These are phyloP conservation scores for Trematomus bernacchii DNA, from an alignment of 2,797 vertebrate genomes.

Conservation along the genomic window DNA sequence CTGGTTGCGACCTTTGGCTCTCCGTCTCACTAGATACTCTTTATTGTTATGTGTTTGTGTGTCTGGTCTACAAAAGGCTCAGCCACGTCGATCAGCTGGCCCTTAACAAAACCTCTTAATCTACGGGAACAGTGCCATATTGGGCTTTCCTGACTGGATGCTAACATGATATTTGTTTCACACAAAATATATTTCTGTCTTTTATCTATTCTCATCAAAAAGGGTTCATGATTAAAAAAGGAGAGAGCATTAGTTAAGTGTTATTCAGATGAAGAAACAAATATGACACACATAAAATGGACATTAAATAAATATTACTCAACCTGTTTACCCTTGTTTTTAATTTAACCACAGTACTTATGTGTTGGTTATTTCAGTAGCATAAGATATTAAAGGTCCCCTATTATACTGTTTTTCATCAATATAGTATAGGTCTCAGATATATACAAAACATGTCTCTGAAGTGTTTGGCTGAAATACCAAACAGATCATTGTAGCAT, in stretches of 20 bases:
- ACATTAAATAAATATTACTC: background rate
- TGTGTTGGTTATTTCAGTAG: background rate
- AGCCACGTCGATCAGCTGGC: background rate
- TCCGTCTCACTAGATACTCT: background rate
- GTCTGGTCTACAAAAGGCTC: constrained; percentile 17
- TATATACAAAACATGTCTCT: no score
- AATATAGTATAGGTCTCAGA: no score
- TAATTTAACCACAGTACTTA: background rate
- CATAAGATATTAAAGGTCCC: background rate
- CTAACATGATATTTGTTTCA: constrained; percentile 1
- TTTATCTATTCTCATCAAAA: background rate
- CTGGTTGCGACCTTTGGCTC: background rate
- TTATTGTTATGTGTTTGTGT: background rate
- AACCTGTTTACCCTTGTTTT: background rate
- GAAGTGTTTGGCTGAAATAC: no score
- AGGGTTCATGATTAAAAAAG: background rate
- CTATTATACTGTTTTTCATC: no score
- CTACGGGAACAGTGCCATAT: background rate
- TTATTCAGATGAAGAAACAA: background rate
- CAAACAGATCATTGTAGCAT: no score
- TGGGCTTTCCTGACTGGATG: constrained; percentile 1
- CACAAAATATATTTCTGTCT: background rate
- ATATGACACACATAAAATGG: background rate
- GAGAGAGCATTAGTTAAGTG: background rate
- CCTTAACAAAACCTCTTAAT: constrained; percentile 44